Conservation (phyloP, 2,797 vertebrate genomes). For the Lophura swinhoii region DNA sequence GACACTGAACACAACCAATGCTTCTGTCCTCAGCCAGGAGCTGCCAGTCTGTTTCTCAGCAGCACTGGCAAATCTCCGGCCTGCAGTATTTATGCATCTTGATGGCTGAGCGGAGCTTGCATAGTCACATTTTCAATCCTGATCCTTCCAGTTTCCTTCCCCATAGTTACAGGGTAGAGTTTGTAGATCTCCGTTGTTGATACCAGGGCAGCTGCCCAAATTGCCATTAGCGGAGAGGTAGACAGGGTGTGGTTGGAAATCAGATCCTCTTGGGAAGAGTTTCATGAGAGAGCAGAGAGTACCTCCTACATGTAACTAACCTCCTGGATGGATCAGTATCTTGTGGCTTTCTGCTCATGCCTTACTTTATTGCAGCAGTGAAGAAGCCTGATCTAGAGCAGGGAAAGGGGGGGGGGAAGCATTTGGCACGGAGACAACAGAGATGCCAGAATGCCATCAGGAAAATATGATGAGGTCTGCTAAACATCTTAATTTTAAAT, state of each 20-base stretch:
- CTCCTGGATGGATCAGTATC: conserved; percentile 70
- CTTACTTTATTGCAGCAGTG: conserved; percentile 64
- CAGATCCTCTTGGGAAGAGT: conserved; percentile 75
- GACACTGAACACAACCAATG: not conserved
- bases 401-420: not conserved
- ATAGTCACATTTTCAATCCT: conserved; percentile 51
- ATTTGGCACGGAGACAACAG: conserved; percentile 2
- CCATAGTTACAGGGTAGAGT: conserved; percentile 72
- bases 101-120: conserved; percentile 26
- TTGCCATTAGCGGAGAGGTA: conserved; percentile 69
- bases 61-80: not conserved
- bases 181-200: conserved; percentile 72
- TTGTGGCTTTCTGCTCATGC: conserved; percentile 74
- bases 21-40: not conserved
- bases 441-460: conserved; percentile 47
- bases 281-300: conserved; percentile 70
- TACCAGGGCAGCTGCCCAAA: conserved; percentile 74
- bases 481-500: not conserved
- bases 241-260: conserved; percentile 74
- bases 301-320: conserved; percentile 73
- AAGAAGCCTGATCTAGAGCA: conserved; percentile 37
- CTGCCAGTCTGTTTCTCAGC: not conserved
- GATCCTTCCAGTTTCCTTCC: conserved; percentile 72
- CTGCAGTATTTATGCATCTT: not conserved
- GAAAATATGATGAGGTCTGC: conserved; percentile 30